Evolutionary conservation across 2,888 invertebrate genomes (phyloP).

Genomic region (Phorcus lineatus): DNA sequence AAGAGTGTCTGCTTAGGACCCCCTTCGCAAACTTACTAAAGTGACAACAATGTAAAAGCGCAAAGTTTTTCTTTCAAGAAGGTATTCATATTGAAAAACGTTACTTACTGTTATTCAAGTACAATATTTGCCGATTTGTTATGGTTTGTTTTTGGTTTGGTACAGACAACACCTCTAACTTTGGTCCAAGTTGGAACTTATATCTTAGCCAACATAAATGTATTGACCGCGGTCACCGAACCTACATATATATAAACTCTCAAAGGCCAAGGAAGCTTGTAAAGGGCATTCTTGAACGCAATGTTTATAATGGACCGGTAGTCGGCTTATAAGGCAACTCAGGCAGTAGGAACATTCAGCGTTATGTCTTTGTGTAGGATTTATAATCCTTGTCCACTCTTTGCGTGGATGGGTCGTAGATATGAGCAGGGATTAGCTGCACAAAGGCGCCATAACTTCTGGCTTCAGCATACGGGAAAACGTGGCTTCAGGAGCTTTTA

Average conservation of each 20-base stretch:
- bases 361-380: not conserved
- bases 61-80: too few relatives aligned
- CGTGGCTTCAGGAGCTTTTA: not conserved
- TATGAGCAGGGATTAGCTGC: not conserved
- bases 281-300: not conserved
- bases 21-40: too few relatives aligned
- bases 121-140: too few relatives aligned
- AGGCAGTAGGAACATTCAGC: not conserved
- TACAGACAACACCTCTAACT: too few relatives aligned
- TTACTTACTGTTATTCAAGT: too few relatives aligned
- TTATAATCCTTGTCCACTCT: not conserved
- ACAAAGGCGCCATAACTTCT: not conserved
- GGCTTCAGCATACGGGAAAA: not conserved
- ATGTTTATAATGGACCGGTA: not conserved
- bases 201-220: too few relatives aligned
- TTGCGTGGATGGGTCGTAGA: not conserved
- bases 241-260: not conserved
- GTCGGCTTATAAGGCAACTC: not conserved
- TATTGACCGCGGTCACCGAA: not conserved
- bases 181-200: too few relatives aligned
- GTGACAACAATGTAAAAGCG: too few relatives aligned
- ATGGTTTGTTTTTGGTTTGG: too few relatives aligned
- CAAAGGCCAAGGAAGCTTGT: not conserved
- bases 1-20: too few relatives aligned
- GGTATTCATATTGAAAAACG: too few relatives aligned